Conservation (phyloP, 2,797 vertebrate species). For the Eptatretus atami region DNA sequence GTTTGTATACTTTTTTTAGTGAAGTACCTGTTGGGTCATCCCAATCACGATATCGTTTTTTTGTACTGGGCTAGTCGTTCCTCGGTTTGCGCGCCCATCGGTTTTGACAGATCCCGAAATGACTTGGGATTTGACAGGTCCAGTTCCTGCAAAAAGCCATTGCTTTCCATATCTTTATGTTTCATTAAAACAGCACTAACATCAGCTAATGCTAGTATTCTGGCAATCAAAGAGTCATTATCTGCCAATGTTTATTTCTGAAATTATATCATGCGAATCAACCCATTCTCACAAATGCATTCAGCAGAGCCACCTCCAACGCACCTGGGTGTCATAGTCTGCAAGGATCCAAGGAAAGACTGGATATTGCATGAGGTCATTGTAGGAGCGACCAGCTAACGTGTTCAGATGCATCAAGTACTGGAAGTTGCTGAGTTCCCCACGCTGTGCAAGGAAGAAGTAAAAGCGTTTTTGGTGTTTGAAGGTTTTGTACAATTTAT, state of each 20-base stretch:
- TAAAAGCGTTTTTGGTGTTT: no score
- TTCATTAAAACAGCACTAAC: no score
- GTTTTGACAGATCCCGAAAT: slow-evolving; percentile 68
- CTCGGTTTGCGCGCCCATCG: slow-evolving; percentile 68
- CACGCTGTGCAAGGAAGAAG: slow-evolving; percentile 20
- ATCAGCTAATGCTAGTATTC: no score
- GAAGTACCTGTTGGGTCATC: slow-evolving; percentile 17
- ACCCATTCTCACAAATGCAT: no score
- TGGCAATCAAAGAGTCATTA: background rate
- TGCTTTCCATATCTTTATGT: no score
- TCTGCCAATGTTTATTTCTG: background rate
- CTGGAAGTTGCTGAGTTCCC: slow-evolving; percentile 79
- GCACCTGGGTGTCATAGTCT: slow-evolving; percentile 57
- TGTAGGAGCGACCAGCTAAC: slow-evolving; percentile 49
- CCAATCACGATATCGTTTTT: slow-evolving; percentile 46
- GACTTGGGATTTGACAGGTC: slow-evolving; percentile 31
- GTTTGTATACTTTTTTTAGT: no score
- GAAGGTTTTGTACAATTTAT: no score
- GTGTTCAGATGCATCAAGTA: slow-evolving; percentile 86
- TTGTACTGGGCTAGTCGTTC: slow-evolving; percentile 49
- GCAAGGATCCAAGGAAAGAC: slow-evolving; percentile 66
- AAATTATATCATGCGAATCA: no score
- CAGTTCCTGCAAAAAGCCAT: slow-evolving; percentile 21
- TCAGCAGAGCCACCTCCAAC: background rate
- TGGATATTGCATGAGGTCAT: slow-evolving; percentile 89